A percentile compares a stretch with the other conserved stretches of the same genome.
Evolutionary conservation across 2,113 vertebrate species (phyloP).

Genomic region (Casuarius casuarius): DNA sequence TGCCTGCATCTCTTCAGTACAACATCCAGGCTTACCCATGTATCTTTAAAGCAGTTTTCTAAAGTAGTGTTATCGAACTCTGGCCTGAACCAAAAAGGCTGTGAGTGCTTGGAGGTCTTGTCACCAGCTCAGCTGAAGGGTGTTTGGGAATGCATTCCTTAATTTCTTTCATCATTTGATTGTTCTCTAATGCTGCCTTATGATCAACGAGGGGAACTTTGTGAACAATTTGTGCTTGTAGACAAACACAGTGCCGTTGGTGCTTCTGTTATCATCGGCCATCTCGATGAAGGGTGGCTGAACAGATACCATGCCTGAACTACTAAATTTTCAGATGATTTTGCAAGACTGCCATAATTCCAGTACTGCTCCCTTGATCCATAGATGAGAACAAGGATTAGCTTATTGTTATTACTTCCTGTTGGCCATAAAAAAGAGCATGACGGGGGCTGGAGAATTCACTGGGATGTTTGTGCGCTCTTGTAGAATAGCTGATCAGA

Average conservation of each 20-base stretch:
- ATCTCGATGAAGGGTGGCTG: rapidly evolving
- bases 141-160: not conserved
- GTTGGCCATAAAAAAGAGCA: not conserved
- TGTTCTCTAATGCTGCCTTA: not conserved
- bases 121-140: not conserved
- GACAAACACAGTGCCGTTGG: not conserved
- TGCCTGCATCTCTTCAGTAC: not conserved
- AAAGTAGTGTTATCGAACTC: not conserved
- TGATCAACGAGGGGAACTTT: rapidly evolving
- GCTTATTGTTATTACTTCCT: not conserved
- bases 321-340: not conserved
- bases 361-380: not conserved
- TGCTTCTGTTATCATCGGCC: rapidly evolving
- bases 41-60: not conserved
- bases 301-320: not conserved
- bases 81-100: not conserved
- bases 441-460: not conserved
- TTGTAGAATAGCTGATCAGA: not conserved
- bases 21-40: rapidly evolving
- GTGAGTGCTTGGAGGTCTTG: not conserved
- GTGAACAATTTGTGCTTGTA: not conserved
- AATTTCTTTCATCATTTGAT: rapidly evolving
- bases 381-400: not conserved
- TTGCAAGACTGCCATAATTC: not conserved
- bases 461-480: not conserved